Base-by-base conservation (phyloP, 2,888 invertebrate species). In the Phortica okadai region DNA sequence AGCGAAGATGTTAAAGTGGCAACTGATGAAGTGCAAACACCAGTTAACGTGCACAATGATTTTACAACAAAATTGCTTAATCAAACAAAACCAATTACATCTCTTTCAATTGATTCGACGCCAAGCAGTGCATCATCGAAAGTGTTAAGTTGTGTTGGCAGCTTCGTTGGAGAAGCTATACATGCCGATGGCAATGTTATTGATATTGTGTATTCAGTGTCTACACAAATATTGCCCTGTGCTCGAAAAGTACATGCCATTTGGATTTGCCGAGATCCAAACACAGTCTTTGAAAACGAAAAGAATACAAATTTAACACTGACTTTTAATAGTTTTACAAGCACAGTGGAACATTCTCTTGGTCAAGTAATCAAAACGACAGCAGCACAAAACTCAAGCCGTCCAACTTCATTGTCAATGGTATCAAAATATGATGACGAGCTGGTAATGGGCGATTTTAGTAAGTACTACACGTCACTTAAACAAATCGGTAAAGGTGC, bases 401-500 rank as follows among this genome's bases (percentile, higher is more conserved):
- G 93, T 58, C 93, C 93, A 0, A 93, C 93, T 77, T 93, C 93
- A 0, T 92, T 93, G 21, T 82, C 81, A 89, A 84, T 93, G 42
- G 82, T 92, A 87, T 93, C 93, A 77, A 93, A 93, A 79, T 92
- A 93, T 77, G 93, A 93, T 70, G 88, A 88, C 45, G 93, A 93
- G 56, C 93, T 93, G 78, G 89, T 92, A 0, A 90, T 92, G 1
- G 94, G 93, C 0, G 93, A 93, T 14, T 95, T 93, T 88, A 92
- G 91, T 83, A 93, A 93, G 78, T 91, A 93, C 77, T 93, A 93
- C 79, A 93, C 93, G 74, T 95, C 94, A 0, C 90, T 94, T 14
- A 93, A 94, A 81, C 94, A 95, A 83, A 95, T 95, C 33, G 81
- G 81, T 0, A 77, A 80, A 56, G 83, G 95, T 33, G 95, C 95